Conservation (phyloP, 2,113 vertebrate species). For the Mandrillus leucophaeus region DNA sequence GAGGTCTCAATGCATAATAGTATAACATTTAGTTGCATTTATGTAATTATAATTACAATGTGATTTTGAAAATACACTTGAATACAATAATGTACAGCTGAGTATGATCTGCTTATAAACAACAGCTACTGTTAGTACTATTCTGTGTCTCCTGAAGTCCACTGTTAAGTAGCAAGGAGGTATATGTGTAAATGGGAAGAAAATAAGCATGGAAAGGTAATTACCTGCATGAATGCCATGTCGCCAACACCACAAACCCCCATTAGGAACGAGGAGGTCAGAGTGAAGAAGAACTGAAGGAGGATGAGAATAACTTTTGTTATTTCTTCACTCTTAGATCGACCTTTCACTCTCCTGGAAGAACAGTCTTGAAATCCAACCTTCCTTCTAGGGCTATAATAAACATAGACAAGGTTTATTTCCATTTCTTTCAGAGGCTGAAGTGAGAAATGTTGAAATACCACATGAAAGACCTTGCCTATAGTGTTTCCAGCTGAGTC, state of each 20-base stretch:
- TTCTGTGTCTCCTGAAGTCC: not conserved
- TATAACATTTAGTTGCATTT: not conserved
- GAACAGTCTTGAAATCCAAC: conserved; percentile 58
- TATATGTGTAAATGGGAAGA: not conserved
- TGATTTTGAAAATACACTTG: not conserved
- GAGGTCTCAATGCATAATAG: not conserved
- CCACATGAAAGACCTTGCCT: conserved; percentile 56
- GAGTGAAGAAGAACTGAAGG: not conserved
- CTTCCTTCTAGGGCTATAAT: conserved; percentile 39
- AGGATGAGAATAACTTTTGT: not conserved
- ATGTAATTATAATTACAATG: not conserved
- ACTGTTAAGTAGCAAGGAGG: not conserved
- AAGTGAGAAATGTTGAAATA: conserved; percentile 64
- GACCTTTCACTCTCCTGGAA: conserved; percentile 48
- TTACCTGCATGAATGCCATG: not conserved
- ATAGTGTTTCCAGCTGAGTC: conserved; percentile 54
- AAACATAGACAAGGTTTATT: conserved; percentile 60
- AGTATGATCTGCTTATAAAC: not conserved
- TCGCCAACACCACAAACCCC: not conserved
- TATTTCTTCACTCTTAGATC: not conserved
- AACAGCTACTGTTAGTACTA: not conserved
- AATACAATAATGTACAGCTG: conserved; percentile 11
- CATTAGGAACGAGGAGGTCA: not conserved
- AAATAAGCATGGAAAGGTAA: not conserved
- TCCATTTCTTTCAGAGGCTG: conserved; percentile 50